Base-by-base conservation (phyloP, 92 coral and sea anemone species). In the Phenganax stokvisi region DNA sequence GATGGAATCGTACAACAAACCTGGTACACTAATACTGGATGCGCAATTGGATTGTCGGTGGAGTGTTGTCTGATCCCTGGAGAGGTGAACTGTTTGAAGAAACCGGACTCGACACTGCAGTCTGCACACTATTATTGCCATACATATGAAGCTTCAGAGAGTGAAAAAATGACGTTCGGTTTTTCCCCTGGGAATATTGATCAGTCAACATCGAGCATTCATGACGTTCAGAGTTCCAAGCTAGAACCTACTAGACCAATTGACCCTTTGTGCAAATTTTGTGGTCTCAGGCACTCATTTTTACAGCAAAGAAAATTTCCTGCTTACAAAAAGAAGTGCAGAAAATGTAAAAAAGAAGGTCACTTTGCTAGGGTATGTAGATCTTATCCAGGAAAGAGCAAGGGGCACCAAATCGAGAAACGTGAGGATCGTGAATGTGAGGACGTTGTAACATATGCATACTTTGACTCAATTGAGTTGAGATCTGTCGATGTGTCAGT, bases 221-320 rank as follows among this genome's bases (percentile, higher is more conserved):
- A 37, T 37, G 47, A 37, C 47, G 47, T 37, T 37, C 47, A 37
- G 47, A 37, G 47, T 37, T 37, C 47, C 81, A 52, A 77, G 64
- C 29, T 54, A 75, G n/a, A 71, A 54, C 56, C 57, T 25, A 51
- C 54, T 69, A 54, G 57, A 7, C n/a, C 74, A 56, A 75, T 5
- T 20, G 47, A 67, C 20, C 81, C 74, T 58, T 84, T 65, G 37
- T 82, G 88, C 83, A 77, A 81, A 84, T 86, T 89, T 44, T 89
- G 91, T 86, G 88, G 92, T n/a, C 81, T 77, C 79, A 82, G 74
- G 58, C 90, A 87, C 70, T 81, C 90, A 76, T 87, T 89, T 73
- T 73, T 88, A 13, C 84, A 73, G 62, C 88, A 90, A 81, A 56
- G 11, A 55, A 58, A 79, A 17, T 80, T 88, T 51, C 89, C 86